These are phyloP conservation scores for Xylocopa sonorina DNA, from an alignment of 1,140 invertebrate species.

Conservation along the genomic window DNA sequence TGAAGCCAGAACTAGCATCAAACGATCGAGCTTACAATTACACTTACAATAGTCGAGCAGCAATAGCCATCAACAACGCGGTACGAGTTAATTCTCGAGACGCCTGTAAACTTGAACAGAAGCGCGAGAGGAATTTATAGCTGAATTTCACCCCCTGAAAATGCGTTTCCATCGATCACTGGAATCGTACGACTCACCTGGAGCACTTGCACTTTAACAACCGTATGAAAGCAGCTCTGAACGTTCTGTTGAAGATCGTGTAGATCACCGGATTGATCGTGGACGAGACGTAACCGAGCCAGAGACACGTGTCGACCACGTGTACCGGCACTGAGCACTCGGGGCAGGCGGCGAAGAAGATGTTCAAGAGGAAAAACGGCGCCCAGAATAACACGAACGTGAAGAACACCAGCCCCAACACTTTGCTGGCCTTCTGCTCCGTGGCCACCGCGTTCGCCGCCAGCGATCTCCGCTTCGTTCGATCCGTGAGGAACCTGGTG, in stretches of 20 bases:
- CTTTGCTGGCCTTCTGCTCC: conserved; percentile 92
- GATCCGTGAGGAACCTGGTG: conserved; percentile 85
- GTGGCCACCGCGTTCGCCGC: conserved; percentile 90
- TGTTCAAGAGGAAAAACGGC: conserved; percentile 94
- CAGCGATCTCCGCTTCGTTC: conserved; percentile 85
- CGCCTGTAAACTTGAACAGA: too few species aligned
- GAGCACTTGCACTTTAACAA: conserved; percentile 89
- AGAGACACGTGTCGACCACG: conserved; percentile 90
- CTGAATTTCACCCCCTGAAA: background rate
- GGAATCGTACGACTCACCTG: conserved; percentile 80
- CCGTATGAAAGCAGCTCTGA: conserved; percentile 91
- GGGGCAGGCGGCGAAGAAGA: conserved; percentile 89
- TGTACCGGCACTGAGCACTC: conserved; percentile 86
- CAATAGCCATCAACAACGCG: too few species aligned
- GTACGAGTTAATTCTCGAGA: too few species aligned
- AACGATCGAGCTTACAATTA: too few species aligned
- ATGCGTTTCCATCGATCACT: background rate
- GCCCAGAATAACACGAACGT: conserved; percentile 95
- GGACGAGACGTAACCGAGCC: conserved; percentile 94
- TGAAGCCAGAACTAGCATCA: too few species aligned
- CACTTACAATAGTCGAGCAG: too few species aligned
- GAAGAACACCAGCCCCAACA: conserved; percentile 93
- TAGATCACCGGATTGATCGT: conserved; percentile 94
- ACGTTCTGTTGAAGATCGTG: conserved; percentile 94
- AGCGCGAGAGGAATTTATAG: too few species aligned